Base-by-base conservation (phyloP, 2,797 vertebrate species). In the Epinephelus coioides region DNA sequence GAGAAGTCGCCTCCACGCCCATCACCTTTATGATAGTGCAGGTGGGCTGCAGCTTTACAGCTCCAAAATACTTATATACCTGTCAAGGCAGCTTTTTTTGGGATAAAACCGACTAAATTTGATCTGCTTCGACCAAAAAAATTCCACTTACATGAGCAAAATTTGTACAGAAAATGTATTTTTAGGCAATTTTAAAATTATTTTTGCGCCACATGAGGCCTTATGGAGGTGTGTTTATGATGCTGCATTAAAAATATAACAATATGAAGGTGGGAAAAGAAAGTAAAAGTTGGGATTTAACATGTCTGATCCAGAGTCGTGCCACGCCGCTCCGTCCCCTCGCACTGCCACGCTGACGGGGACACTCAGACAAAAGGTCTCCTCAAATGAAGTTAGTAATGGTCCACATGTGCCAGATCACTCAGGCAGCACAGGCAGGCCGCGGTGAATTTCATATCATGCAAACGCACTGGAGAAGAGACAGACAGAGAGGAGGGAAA, bases 311-410 rank as follows among this genome's bases (percentile, higher is more conserved):
- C 50, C 23, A 13, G 76, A 46, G 57, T 69, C 49, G 51, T 27
- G 66, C 57, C 57, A 49, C 47, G 43, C 67, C 54, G 68, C 46
- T 49, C 34, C 30, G 70, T 76, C 73, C 65, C 60, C 49, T 79
- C 62, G 69, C 71, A 68, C 84, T 61, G 78, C 27, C 71, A 38
- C 6, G 23, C 59, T 77, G 83, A 81, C 51, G 75, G 73, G 51
- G 69, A 68, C 81, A 66, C n/a, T 66, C 72, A 79, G 61, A 92
- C 88, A 90, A 91, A 88, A 87, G 87, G 46, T 64, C 69, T 72
- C n/a, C 83, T 34, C 76, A 90, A 91, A 89, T 93, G 79, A 91
- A 92, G 89, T 92, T 91, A 92, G 89, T 91, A 51, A 92, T 92
- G 93, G 89, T 91, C 85, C 90, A 88, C 88, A 92, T 91, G 90